Evolutionary conservation across 2,888 invertebrate species (phyloP).

Genomic region (Morinoia aosen): DNA sequence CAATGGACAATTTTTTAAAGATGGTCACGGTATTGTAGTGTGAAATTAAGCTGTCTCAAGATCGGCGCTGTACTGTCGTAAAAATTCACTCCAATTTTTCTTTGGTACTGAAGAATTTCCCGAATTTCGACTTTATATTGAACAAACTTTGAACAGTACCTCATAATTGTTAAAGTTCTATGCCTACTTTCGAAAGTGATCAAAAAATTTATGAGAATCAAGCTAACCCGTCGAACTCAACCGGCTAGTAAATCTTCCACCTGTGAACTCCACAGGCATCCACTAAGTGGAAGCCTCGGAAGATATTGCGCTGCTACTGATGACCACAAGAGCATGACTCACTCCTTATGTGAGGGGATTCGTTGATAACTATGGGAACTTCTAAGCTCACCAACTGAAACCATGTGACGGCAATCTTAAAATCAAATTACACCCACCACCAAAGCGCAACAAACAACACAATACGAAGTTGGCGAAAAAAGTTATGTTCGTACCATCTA

Average conservation of each 20-base stretch:
- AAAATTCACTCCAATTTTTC: neutral
- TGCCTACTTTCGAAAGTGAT: too few relatives aligned
- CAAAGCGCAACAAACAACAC: neutral
- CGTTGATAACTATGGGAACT: neutral
- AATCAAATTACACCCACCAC: neutral
- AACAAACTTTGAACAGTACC: too few relatives aligned
- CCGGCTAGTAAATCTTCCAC: neutral
- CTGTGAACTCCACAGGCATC: neutral
- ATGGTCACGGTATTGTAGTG: neutral
- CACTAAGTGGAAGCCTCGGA: neutral
- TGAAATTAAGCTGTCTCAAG: neutral
- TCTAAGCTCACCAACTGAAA: neutral
- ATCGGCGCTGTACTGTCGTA: neutral
- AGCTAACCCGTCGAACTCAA: too few relatives aligned
- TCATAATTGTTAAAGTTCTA: too few relatives aligned
- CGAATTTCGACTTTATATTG: too few relatives aligned
- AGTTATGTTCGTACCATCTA: neutral
- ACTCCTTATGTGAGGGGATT: neutral
- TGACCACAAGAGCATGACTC: neutral
- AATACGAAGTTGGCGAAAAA: neutral
- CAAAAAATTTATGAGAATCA: too few relatives aligned
- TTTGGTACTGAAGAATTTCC: neutral
- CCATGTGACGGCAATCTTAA: neutral
- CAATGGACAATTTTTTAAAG: neutral
- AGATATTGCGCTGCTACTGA: neutral